phyloP scores from a whole-genome alignment of 2,888 invertebrate species.

The Chloroclysta siterata region DNA sequence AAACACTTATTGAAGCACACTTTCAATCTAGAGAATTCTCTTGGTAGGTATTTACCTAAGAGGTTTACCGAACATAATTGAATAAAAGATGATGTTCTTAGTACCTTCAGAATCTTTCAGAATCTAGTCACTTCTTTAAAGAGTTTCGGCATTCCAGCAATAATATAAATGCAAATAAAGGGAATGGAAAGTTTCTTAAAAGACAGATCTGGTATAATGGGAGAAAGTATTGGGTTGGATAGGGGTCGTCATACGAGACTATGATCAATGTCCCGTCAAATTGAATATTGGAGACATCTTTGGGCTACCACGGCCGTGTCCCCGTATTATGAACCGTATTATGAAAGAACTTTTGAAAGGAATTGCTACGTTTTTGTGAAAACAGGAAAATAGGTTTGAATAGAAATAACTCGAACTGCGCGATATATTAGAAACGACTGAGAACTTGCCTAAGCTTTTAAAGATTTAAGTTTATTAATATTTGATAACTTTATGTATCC shows the following conservation, averaged over 20 bases:
- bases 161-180: conserved; percentile 47
- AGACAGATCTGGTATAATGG: conserved; percentile 53
- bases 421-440: too few relatives aligned
- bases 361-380: conserved; percentile 17
- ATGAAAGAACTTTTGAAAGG: conserved; percentile 30
- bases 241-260: conserved; percentile 62
- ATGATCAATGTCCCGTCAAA: conserved; percentile 75
- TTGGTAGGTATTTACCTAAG: conserved; percentile 1
- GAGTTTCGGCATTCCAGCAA: conserved; percentile 4
- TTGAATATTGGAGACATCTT: conserved; percentile 66
- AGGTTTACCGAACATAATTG: conserved; percentile 15
- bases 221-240: conserved; percentile 56
- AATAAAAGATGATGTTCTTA: conserved; percentile 16
- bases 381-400: conserved; percentile 15
- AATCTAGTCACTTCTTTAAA: conserved; percentile 9
- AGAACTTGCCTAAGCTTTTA: too few relatives aligned
- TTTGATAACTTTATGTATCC: too few relatives aligned
- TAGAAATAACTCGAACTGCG: not conserved
- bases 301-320: conserved; percentile 34
- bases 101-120: conserved; percentile 14
- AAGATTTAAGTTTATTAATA: too few relatives aligned
- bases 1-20: conserved; percentile 19
- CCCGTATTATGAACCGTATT: conserved; percentile 37
- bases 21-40: conserved; percentile 17
- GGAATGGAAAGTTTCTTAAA: conserved; percentile 45